These are phyloP conservation scores for Hydrozoanthus tunicans DNA, from an alignment of 64 coral and sea anemone genomes.

Conservation along the genomic window DNA sequence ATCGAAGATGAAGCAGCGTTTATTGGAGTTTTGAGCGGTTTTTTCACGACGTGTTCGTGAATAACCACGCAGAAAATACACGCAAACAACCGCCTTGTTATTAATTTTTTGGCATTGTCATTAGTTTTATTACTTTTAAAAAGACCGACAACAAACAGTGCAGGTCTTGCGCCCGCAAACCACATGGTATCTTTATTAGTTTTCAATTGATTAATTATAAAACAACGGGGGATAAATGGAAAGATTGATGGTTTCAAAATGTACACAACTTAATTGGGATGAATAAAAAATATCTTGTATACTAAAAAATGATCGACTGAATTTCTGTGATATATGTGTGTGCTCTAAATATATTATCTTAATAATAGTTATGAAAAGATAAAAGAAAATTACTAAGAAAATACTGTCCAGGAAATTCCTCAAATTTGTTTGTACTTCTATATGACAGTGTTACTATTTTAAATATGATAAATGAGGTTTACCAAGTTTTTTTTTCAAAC, in stretches of 20 bases:
- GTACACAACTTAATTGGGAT: neutral
- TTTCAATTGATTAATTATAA: slow-evolving; percentile 54
- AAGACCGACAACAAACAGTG: slow-evolving; percentile 26
- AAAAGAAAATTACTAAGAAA: too few relatives aligned
- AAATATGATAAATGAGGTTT: too few relatives aligned
- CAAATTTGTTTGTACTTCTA: too few relatives aligned
- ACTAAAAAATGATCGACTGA: neutral
- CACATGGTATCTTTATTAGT: neutral
- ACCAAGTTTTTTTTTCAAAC: too few relatives aligned
- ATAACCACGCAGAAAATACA: neutral
- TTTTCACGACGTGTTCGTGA: neutral
- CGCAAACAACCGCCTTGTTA: neutral
- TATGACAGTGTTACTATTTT: too few relatives aligned
- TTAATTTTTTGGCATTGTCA: neutral
- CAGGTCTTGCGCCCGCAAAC: neutral
- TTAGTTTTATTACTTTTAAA: slow-evolving; percentile 25
- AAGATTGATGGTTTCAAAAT: neutral
- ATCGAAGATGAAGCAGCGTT: too few relatives aligned
- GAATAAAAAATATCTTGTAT: neutral
- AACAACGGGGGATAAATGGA: slow-evolving; percentile 26
- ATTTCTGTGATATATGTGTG: neutral
- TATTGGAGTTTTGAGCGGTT: too few relatives aligned
- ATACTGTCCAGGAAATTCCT: too few relatives aligned
- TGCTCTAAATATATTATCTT: neutral
- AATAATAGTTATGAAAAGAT: too few relatives aligned